Base-by-base conservation (phyloP, 2,113 vertebrate genomes). In the Psophia crepitans region DNA sequence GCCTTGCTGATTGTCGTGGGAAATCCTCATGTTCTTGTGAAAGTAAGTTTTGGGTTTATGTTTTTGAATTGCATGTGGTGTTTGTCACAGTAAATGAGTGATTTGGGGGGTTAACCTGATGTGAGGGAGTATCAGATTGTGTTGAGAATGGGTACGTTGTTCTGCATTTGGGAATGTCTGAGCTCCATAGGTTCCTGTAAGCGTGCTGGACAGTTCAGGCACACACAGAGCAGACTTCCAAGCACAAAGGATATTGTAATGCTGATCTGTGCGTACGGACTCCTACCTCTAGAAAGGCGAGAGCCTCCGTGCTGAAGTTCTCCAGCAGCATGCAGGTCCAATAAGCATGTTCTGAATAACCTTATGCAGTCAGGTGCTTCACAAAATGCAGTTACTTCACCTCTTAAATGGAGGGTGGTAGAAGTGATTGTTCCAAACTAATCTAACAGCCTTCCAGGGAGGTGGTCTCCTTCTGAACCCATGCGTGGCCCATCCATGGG, bases 1-100 rank as follows among this genome's bases (percentile, higher is more conserved):
- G 99, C 99, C 75, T 97, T 99, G 96, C 98, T 99, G 71, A 93
- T 99, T 22, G 85, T 99, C 1, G 92, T 99, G 49, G 99, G 99
- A 86, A 99, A 99, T 96, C 99, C 99, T 30, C 99, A 99, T 5
- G 58, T 99, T 68, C 99, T 99, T 24, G 97, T 98, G 51, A 98
- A 96, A 97, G 99, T 99, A 96, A 95, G 96, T 94, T 83, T 81
- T 41, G 14, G 0, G 4, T 71, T 90, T 66, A 2, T 63, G 16
- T 71, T 26, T 95, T 73, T 56, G 39, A 73, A 35, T 66, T 60
- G 26, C 3, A 0, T 35, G 18, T 48, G 22, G 57, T 49, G 46
- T 46, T 93, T 94, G 14, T 20, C 12, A 39, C 8, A 46, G 33
- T 32, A 75, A 18, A 57, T 77, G 3, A 49, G 68, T 68, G 4